Percentiles rank a stretch among this genome's conserved stretches.
These are phyloP conservation scores for Spilarctia lutea DNA, from an alignment of 2,888 invertebrate genomes.

Conservation along the genomic window DNA sequence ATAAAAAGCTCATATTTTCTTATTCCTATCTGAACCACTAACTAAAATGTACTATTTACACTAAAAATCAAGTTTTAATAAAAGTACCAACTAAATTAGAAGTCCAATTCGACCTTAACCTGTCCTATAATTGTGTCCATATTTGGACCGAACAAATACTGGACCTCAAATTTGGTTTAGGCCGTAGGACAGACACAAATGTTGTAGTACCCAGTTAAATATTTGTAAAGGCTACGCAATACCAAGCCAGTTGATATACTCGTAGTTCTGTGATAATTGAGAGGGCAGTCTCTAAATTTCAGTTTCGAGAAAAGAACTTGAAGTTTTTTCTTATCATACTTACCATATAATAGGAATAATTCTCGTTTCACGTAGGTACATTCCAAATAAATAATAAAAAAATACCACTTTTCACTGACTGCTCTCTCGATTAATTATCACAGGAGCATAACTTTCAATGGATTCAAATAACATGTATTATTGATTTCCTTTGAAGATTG, in stretches of 20 bases:
- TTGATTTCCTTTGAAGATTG: background rate
- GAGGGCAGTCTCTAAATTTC: no score
- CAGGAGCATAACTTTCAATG: no score
- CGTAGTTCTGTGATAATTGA: no score
- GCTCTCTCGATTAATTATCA: no score
- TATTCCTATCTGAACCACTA: background rate
- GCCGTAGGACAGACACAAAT: constrained; percentile 1
- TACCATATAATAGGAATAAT: no score
- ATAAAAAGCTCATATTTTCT: no score
- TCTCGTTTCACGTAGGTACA: no score
- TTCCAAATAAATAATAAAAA: no score
- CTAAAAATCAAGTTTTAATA: background rate
- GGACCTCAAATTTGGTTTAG: constrained; percentile 9
- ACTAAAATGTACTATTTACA: background rate
- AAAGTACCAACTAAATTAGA: constrained; percentile 11
- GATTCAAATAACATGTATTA: background rate
- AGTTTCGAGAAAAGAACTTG: no score
- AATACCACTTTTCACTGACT: no score
- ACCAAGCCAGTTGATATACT: no score
- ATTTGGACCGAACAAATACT: constrained; percentile 32
- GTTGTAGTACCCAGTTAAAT: background rate
- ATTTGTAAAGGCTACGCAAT: background rate
- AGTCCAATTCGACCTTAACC: constrained; percentile 18
- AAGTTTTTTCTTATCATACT: no score
- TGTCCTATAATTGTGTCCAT: constrained; percentile 17